Evolutionary conservation across 2,113 vertebrate species (phyloP), one percentile per base, ranked within the genome.

Genomic region (Hippocampus abdominalis): DNA sequence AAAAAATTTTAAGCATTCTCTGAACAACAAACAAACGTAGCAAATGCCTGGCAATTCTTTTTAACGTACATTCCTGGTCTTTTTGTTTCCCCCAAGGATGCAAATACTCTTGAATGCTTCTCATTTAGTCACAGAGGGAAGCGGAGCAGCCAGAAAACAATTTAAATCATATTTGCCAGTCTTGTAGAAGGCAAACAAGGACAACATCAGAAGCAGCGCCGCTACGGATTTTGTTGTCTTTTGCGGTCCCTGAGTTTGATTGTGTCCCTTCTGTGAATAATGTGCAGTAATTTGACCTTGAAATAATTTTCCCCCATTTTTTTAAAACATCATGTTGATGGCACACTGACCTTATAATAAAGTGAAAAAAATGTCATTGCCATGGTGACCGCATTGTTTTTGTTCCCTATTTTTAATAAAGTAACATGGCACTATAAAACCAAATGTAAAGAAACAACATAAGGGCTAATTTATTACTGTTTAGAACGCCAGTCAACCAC

Each of bases 141-240:
- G 62, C 23, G 15, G 23, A 72, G 75, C 76, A 60, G 88, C 80
- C 87, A 87, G 81, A 84, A 81, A 81, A 86, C 76, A 84, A 84
- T 84, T 84, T 36, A 74, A 80, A 87, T 83, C 76, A 81, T 89
- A 76, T 83, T 76, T 79, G 75, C 25, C 12, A 29, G 15, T 25
- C 25, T 16, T 29, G 75, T 70, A 54, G 64, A 66, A 63, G 16
- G 48, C 42, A 72, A 77, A 64, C 56, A 59, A 59, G 29, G 56
- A 70, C 76, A 66, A 72, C 73, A 68, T 69, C 70, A 71, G 71
- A 59, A 29, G 27, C 56, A 59, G 56, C 25, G 7, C 2, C 15
- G 2, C 25, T 1, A 29, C 4, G 15, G 25, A 59, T 29, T 59
- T 29, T 59, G 25, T 59, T 59, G 56, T 59, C 15, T 59, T 49